phyloP scores from a whole-genome alignment of 2,888 invertebrate species.

The Macrosoma leucophasiata region DNA sequence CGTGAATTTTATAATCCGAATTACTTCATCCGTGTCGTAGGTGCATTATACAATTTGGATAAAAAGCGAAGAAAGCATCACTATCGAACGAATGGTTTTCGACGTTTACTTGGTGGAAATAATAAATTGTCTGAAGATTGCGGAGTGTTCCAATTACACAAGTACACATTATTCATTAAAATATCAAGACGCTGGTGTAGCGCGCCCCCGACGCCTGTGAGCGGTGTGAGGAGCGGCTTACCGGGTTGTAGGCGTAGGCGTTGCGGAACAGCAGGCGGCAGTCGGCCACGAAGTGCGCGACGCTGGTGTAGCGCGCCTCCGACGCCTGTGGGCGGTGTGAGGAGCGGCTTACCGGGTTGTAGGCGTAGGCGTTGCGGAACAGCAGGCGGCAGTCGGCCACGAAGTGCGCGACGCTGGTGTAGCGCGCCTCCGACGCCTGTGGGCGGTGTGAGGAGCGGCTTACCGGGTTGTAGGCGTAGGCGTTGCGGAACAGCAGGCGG shows the following conservation, averaged over 20 bases:
- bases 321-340: too few species aligned
- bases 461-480: conserved; percentile 89
- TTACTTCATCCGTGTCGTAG: too few species aligned
- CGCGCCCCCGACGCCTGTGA: conserved; percentile 1
- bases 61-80: too few species aligned
- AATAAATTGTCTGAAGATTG: too few species aligned
- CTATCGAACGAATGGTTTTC: too few species aligned
- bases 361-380: conserved; percentile 90
- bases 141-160: too few species aligned
- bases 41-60: too few species aligned
- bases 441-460: too few species aligned
- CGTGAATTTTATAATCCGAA: too few species aligned
- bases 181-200: too few species aligned
- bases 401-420: conserved; percentile 84
- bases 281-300: conserved; percentile 86
- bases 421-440: conserved; percentile 83
- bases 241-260: conserved; percentile 89
- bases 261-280: conserved; percentile 91
- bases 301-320: conserved; percentile 82
- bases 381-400: conserved; percentile 88
- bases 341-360: conserved; percentile 90
- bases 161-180: too few species aligned
- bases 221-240: conserved; percentile 61
- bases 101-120: too few species aligned
- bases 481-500: conserved; percentile 91